phyloP scores from a whole-genome alignment of 1,140 invertebrate species.

The Heterodera schachtii region DNA sequence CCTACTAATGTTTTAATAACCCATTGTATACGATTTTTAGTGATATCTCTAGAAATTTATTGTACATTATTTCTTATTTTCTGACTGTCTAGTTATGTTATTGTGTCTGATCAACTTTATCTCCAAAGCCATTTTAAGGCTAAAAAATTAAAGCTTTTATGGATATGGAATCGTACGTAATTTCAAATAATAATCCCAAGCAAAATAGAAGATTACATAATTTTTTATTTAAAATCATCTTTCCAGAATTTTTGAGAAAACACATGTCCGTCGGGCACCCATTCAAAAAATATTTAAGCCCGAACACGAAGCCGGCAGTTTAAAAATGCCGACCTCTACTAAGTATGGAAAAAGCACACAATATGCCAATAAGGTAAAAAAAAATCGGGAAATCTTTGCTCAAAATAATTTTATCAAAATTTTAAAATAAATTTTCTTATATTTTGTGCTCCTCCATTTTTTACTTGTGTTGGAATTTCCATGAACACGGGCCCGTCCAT shows the following conservation, averaged over 20 bases:
- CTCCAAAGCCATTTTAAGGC: too few species aligned
- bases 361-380: background rate
- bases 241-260: too few species aligned
- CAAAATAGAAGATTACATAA: background rate
- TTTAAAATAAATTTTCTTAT: background rate
- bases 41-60: background rate
- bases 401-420: background rate
- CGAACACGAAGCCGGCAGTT: too few species aligned
- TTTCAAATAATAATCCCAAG: too few species aligned
- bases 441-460: background rate
- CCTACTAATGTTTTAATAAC: too few species aligned
- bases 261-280: too few species aligned
- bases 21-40: background rate
- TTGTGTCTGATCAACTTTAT: background rate
- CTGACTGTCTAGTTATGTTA: background rate
- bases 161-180: too few species aligned
- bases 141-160: too few species aligned
- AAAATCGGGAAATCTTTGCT: background rate
- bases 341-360: background rate
- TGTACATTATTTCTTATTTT: too few species aligned
- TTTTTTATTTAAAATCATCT: slow-evolving; percentile 1
- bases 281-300: too few species aligned
- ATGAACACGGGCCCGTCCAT: slow-evolving; percentile 15
- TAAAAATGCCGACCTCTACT: background rate
- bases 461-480: background rate